Conservation (phyloP, 2,797 vertebrate genomes). For the Phylloscopus collybita region DNA sequence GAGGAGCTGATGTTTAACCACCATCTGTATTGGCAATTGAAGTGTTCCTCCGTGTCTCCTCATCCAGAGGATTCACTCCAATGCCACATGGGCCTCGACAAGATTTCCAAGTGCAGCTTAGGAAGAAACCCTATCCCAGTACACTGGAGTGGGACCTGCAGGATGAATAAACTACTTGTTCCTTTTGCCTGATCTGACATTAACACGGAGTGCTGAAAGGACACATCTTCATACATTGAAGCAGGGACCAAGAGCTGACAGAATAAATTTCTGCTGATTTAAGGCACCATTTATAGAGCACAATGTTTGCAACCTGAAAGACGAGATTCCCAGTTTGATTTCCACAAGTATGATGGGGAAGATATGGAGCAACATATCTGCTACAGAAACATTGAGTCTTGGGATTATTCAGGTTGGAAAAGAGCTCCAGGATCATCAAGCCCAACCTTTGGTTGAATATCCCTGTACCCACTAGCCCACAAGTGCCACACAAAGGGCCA, state of each 20-base stretch:
- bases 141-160: not conserved
- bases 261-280: not conserved
- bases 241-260: not conserved
- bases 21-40: not conserved
- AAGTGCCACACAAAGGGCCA: too few species aligned
- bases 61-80: not conserved
- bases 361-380: not conserved
- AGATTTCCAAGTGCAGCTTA: not conserved
- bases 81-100: not conserved
- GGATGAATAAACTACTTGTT: not conserved
- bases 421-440: not conserved
- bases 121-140: not conserved
- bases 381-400: not conserved
- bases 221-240: not conserved
- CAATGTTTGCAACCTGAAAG: not conserved
- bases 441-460: not conserved
- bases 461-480: not conserved
- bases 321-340: not conserved
- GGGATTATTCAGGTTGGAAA: not conserved
- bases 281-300: not conserved
- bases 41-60: accelerated
- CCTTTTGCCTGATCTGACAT: not conserved
- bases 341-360: not conserved
- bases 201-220: not conserved
- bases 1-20: not conserved